These are phyloP conservation scores for Cybosia mesomella DNA, from an alignment of 2,888 invertebrate genomes.

Conservation along the genomic window DNA sequence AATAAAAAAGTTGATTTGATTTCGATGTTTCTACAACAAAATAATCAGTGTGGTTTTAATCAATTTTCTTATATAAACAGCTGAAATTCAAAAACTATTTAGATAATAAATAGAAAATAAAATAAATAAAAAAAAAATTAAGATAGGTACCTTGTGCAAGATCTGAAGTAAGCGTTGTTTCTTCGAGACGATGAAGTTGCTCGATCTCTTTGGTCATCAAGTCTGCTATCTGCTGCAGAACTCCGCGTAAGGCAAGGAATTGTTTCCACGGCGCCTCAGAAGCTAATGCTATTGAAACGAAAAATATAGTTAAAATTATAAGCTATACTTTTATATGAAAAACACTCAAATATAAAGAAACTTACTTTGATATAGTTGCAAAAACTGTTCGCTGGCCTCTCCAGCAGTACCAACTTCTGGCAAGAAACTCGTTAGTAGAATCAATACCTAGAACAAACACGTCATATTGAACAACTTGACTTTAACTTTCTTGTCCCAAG, in stretches of 20 bases:
- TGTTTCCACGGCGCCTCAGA: conserved; percentile 97
- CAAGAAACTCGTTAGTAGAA: conserved; percentile 95
- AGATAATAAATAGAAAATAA: neutral
- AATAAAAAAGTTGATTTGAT: neutral
- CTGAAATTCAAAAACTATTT: neutral
- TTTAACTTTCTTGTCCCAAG: neutral
- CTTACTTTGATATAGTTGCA: conserved; percentile 93
- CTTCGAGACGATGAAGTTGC: conserved; percentile 95
- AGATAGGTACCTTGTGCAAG: conserved; percentile 91
- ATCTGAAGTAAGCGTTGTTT: conserved; percentile 97
- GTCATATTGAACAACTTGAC: neutral
- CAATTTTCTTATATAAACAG: neutral
- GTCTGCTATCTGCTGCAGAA: conserved; percentile 94
- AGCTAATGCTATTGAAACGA: conserved; percentile 87
- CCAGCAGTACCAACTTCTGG: conserved; percentile 95
- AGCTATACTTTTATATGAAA: neutral
- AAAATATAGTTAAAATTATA: neutral
- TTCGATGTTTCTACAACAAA: neutral
- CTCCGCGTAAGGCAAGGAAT: conserved; percentile 95
- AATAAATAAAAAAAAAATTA: too few relatives aligned
- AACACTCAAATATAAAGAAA: conserved; percentile 4
- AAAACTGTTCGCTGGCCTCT: conserved; percentile 96
- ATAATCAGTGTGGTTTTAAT: neutral
- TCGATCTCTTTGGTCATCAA: conserved; percentile 96
- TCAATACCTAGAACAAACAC: conserved; percentile 88